A percentile compares a stretch with the other conserved stretches of the same genome.
Conservation (phyloP, 2,113 vertebrate genomes). For the Carassius gibelio region DNA sequence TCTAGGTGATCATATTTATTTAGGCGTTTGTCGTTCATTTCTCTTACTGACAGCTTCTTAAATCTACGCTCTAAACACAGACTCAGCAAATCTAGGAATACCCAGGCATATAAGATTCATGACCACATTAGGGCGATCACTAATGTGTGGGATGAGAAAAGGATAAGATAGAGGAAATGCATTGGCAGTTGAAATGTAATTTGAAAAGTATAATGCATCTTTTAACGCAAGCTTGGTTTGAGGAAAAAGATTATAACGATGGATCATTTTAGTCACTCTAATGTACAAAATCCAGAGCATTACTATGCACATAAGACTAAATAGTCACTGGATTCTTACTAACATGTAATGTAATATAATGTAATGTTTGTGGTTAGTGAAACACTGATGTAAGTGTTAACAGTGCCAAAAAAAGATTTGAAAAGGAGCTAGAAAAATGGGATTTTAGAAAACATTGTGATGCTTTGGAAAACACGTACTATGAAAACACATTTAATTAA, state of each 20-base stretch:
- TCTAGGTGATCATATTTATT: constrained; percentile 69
- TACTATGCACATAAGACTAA: not conserved
- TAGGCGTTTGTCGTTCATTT: constrained; percentile 68
- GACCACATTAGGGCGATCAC: constrained; percentile 36
- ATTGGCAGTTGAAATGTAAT: constrained; percentile 37
- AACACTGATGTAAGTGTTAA: no score
- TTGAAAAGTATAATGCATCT: constrained; percentile 39
- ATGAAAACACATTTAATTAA: not conserved
- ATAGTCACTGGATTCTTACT: not conserved
- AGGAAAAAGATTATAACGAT: not conserved
- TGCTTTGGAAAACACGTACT: not conserved
- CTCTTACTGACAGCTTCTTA: constrained; percentile 52
- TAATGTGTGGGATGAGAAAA: constrained; percentile 45
- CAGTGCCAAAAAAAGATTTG: no score
- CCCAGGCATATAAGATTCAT: constrained; percentile 23
- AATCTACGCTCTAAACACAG: constrained; percentile 21
- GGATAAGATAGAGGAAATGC: not conserved
- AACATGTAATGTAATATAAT: not conserved
- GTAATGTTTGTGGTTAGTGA: not conserved
- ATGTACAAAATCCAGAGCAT: not conserved
- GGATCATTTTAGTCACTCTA: not conserved
- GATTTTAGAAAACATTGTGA: not conserved
- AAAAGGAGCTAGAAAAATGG: no score
- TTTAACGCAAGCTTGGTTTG: constrained; percentile 9
- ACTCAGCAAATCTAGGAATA: constrained; percentile 34